phyloP scores from a whole-genome alignment of 2,113 vertebrate species.

The Zosterops japonicus region DNA sequence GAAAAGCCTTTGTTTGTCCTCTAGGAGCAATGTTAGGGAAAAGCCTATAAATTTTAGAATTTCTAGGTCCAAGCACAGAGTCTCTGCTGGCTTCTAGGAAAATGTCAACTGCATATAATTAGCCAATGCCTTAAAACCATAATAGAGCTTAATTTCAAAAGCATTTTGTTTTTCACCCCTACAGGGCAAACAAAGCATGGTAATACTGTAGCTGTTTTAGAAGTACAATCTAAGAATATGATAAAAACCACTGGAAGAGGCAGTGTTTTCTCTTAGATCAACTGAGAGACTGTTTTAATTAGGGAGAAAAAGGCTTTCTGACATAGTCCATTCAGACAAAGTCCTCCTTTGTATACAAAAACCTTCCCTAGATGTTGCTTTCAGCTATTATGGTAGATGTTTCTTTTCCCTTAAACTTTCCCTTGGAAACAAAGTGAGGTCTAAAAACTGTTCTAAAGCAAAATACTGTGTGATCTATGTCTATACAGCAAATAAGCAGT shows the following conservation, averaged over 20 bases:
- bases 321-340: neutral
- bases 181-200: neutral
- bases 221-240: neutral
- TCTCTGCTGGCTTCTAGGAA: neutral
- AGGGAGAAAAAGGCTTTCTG: neutral
- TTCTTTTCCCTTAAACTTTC: neutral
- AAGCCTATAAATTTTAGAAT: neutral
- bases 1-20: neutral
- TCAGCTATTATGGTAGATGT: neutral
- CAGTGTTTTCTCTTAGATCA: neutral
- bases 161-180: neutral
- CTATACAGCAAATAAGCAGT: neutral
- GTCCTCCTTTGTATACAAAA: neutral
- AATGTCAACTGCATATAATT: neutral
- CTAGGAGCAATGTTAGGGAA: accelerated
- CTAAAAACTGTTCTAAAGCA: neutral
- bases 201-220: neutral
- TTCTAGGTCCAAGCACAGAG: neutral
- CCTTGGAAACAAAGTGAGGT: neutral
- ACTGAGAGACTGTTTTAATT: neutral
- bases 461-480: neutral
- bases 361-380: neutral
- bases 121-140: neutral
- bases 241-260: neutral
- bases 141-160: neutral